Base-by-base conservation (phyloP, 2,888 invertebrate species). In the Drosophila pseudotakahashii region DNA sequence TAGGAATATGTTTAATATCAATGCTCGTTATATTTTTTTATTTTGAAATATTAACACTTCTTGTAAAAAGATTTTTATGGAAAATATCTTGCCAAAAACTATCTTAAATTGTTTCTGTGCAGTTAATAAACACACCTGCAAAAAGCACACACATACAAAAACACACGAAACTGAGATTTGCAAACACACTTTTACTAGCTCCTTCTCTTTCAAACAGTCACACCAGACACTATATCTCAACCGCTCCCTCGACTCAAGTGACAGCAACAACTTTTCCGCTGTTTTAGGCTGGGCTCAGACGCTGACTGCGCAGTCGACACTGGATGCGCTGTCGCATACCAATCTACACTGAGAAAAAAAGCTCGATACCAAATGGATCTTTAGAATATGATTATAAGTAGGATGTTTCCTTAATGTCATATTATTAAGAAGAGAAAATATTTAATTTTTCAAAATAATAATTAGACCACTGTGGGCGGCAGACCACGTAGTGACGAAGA, bases 241-340 rank as follows among this genome's bases (percentile, higher is more conserved):
- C 69, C 71, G 74, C 71, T 66, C 71, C 67, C 67, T 54, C 66
- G 61, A 61, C 71, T 88, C 55, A 78, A 82, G 73, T 86, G 87
- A 83, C 82, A 80, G 81, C 76, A 64, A 85, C 83, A 73, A 77
- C 78, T 82, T 67, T 82, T 74, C 39, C 68, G 53, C 68, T 74
- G 50, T 54, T 59, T 63, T 55, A 75, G 76, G 58, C 53, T 74
- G 53, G 75, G 75, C 69, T 73, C 50, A 19, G 52, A 34, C 48
- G 47, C 57, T 36, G 62, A 39, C 66, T 30, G 69, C 61, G 39
- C 30, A 45, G 69, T 34, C 44, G 23, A 7, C 37, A 32, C 13
- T 13, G 16, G 16, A 32, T 13, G 48, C 32, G 26, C 36, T 58
- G 59, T 52, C 60, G 73, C 68, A 73, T 73, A 50, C 74, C 73